Evolutionary conservation across 2,888 invertebrate species (phyloP), one percentile per base, ranked within the genome.

Genomic region (Nephrotoma appendiculata): DNA sequence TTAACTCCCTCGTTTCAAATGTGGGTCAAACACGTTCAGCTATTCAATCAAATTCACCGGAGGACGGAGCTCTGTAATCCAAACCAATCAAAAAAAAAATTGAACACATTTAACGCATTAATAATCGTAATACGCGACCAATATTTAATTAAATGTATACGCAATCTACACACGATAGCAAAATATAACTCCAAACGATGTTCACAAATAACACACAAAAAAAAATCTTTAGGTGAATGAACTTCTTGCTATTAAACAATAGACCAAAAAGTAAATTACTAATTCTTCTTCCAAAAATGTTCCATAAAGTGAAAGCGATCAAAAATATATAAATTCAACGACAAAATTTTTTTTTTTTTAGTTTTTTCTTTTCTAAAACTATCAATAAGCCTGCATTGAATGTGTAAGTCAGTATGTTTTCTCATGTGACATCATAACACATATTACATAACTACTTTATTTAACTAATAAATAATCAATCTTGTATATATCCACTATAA

Each of bases 351-450:
- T 84, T 84, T n/a, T n/a, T n/a, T n/a, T n/a, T n/a, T n/a, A n/a
- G n/a, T n/a, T n/a, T n/a, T n/a, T n/a, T n/a, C n/a, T n/a, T n/a
- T 41, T 84, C 84, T 84, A 84, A 84, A 84, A 84, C 41, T 84
- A 84, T 41, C 43, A 42, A 12, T 84, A 84, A 42, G 41, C 84
- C 42, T 42, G 84, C 31, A 31, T 43, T 42, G 41, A 42, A 42
- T 84, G 84, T 84, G 42, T 84, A 84, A 84, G 15, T 84, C 84
- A 84, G 43, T 84, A 9, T 71, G 43, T 84, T 84, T 84, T 84
- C 84, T 84, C 84, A 84, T 84, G 43, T 84, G 84, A 84, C 84
- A 84, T 84, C 84, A 84, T 84, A 84, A 84, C 84, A 84, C 43
- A 84, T 15, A 84, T 84, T 84, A 84, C 42, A 84, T 84, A 84